Evolutionary conservation across 2,888 invertebrate species (phyloP).

Genomic region (Noctuana brunneofusca): DNA sequence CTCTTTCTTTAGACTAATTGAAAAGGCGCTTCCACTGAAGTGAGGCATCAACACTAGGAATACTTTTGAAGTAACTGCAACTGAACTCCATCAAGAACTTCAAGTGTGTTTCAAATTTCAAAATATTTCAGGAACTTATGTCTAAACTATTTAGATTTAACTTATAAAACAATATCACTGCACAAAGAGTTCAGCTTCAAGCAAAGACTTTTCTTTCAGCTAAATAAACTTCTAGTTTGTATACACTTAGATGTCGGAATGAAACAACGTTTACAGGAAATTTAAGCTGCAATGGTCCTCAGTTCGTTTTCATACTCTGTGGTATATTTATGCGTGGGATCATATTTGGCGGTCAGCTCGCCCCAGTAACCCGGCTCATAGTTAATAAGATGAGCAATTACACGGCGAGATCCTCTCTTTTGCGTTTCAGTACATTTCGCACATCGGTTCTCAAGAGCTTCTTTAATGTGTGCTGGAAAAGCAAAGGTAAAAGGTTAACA

Average conservation of each 20-base stretch:
- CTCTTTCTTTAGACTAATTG: too few species aligned
- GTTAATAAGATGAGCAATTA: constrained; percentile 58
- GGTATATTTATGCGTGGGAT: constrained; percentile 52
- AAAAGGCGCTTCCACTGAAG: too few species aligned
- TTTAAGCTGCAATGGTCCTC: constrained; percentile 39
- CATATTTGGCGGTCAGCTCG: constrained; percentile 58
- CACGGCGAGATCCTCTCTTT: constrained; percentile 48
- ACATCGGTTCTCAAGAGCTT: constrained; percentile 57
- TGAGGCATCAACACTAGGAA: too few species aligned
- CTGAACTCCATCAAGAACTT: too few species aligned
- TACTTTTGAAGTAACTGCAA: too few species aligned
- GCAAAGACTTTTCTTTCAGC: too few species aligned
- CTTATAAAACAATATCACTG: too few species aligned
- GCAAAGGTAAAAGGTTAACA: background rate
- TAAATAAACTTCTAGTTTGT: background rate
- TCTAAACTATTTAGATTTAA: background rate
- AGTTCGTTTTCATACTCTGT: constrained; percentile 53
- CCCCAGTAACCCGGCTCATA: constrained; percentile 54
- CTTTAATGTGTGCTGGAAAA: constrained; percentile 53
- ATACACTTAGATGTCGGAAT: background rate
- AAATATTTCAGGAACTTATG: too few species aligned
- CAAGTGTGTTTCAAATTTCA: too few species aligned
- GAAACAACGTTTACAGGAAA: too few species aligned
- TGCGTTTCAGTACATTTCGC: constrained; percentile 52
- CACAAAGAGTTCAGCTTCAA: too few species aligned